Evolutionary conservation across 2,888 invertebrate genomes (phyloP).

Genomic region (Drosophila seclusa): DNA sequence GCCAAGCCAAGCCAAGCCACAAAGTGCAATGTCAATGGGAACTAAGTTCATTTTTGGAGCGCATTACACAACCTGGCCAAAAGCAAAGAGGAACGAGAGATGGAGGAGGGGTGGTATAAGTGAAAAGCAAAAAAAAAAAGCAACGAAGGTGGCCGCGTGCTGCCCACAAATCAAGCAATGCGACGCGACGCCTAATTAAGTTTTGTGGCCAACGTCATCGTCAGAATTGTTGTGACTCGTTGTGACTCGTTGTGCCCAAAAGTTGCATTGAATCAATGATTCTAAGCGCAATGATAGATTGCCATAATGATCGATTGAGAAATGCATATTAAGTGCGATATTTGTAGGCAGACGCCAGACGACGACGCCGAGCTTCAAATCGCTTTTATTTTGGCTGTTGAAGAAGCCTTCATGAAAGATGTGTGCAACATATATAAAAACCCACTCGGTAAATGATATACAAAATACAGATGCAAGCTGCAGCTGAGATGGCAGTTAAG

Average conservation of each 20-base stretch:
- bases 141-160: conserved; percentile 26
- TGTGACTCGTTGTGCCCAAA: conserved; percentile 46
- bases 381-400: conserved; percentile 15
- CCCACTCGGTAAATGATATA: conserved; percentile 17
- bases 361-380: background rate
- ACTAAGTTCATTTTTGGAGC: conserved; percentile 26
- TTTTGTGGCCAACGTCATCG: conserved; percentile 49
- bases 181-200: conserved; percentile 57
- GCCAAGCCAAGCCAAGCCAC: background rate
- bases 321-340: conserved; percentile 23
- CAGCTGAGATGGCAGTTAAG: conserved; percentile 3
- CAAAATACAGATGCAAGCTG: background rate
- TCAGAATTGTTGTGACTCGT: background rate
- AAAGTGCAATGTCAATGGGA: conserved; percentile 45
- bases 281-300: conserved; percentile 30
- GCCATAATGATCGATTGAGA: conserved; percentile 37
- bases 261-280: conserved; percentile 33
- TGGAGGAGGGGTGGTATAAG: background rate
- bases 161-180: conserved; percentile 37
- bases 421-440: conserved; percentile 2
- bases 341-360: conserved; percentile 48
- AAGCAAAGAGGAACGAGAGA: conserved; percentile 14
- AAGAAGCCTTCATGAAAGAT: conserved; percentile 16
- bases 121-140: conserved; percentile 5
- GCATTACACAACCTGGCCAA: conserved; percentile 31